A percentile compares a stretch with the other conserved stretches of the same genome.
Evolutionary conservation across 2,797 vertebrate species (phyloP).

Genomic region (Toxotes lorentzi): DNA sequence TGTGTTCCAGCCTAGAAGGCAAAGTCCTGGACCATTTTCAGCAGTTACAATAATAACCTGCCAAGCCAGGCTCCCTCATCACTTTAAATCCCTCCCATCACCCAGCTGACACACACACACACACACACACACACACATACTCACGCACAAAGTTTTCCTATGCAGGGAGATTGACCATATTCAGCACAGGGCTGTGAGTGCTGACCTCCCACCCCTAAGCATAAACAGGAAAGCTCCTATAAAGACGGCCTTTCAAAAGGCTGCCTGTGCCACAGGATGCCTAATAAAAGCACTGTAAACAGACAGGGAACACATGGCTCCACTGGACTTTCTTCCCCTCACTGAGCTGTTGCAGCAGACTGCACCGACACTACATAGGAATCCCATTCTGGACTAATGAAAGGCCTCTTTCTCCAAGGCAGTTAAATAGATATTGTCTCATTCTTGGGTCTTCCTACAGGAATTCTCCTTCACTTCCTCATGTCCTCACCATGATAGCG

Average conservation of each 20-base stretch:
- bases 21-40: slow-evolving; percentile 49
- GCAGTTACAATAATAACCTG: slow-evolving; percentile 69
- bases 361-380: slow-evolving; percentile 64
- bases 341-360: slow-evolving; percentile 67
- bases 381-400: slow-evolving; percentile 66
- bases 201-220: slow-evolving; percentile 82
- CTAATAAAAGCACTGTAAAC: slow-evolving; percentile 85
- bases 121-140: slow-evolving; percentile 16
- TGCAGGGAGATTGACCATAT: slow-evolving; percentile 75
- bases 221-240: slow-evolving; percentile 85
- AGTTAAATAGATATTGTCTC: slow-evolving; percentile 58
- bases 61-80: slow-evolving; percentile 42
- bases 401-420: slow-evolving; percentile 61
- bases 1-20: slow-evolving; percentile 37
- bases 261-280: slow-evolving; percentile 83
- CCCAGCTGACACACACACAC: slow-evolving; percentile 56
- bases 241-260: slow-evolving; percentile 84
- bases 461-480: slow-evolving; percentile 32
- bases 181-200: slow-evolving; percentile 76
- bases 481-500: not conserved
- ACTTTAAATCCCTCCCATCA: slow-evolving; percentile 55
- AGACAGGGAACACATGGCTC: slow-evolving; percentile 82
- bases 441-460: slow-evolving; percentile 45
- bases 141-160: slow-evolving; percentile 70
- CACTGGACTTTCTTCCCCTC: slow-evolving; percentile 70